Conservation (phyloP, 2,888 invertebrate species). For the Tipula vernalis region DNA sequence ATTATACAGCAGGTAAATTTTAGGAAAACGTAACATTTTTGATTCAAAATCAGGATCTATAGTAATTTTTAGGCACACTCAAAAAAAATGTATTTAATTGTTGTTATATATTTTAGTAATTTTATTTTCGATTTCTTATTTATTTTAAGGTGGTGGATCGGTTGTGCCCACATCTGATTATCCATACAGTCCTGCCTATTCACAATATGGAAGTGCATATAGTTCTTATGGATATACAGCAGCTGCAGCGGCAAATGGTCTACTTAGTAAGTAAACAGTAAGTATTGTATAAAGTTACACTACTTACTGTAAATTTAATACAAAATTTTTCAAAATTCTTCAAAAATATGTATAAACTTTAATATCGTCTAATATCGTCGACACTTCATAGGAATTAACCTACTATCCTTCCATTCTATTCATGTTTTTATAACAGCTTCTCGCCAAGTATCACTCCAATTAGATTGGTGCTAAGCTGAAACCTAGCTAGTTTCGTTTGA, state of each 20-base stretch:
- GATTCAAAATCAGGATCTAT: background rate
- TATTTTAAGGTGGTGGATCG: conserved; percentile 43
- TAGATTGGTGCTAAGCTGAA: no score
- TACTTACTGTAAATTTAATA: conserved; percentile 21
- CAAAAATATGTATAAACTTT: background rate
- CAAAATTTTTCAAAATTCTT: background rate
- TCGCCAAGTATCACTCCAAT: no score
- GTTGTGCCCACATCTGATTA: conserved; percentile 52
- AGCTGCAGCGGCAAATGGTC: conserved; percentile 43
- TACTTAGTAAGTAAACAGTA: conserved; percentile 58
- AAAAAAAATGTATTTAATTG: no score
- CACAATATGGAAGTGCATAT: conserved; percentile 36
- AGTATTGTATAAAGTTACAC: conserved; percentile 33
- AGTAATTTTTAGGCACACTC: background rate
- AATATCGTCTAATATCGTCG: no score
- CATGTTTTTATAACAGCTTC: no score
- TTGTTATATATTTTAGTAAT: no score
- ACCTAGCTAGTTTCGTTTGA: no score
- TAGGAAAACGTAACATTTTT: background rate
- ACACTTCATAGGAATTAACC: no score
- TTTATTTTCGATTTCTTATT: conserved; percentile 14
- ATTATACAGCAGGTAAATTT: conserved; percentile 51
- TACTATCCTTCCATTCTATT: no score
- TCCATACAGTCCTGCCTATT: conserved; percentile 59
- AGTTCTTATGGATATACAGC: conserved; percentile 52